Conservation (phyloP, 2,888 invertebrate species). For the Xestia sexstrigata region DNA sequence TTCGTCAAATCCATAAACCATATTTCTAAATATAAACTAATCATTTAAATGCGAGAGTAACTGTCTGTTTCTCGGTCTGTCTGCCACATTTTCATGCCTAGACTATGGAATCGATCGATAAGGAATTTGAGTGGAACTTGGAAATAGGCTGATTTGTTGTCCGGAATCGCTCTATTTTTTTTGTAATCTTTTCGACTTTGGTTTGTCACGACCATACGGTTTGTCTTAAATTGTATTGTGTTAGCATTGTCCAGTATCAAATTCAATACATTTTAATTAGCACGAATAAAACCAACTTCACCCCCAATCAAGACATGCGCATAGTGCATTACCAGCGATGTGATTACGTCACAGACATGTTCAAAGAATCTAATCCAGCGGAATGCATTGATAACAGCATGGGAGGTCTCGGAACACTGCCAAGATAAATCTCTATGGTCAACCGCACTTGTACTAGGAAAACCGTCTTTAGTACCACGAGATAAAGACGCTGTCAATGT, state of each 20-base stretch:
- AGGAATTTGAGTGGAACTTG: no score
- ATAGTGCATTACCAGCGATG: not conserved
- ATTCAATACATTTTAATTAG: not conserved
- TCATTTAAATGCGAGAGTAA: no score
- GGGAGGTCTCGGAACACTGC: conserved; percentile 61
- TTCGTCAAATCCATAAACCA: no score
- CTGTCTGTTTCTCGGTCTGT: no score
- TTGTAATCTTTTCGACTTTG: no score
- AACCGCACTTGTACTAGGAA: not conserved
- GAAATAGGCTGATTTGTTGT: not conserved
- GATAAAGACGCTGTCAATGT: not conserved
- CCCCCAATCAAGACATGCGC: not conserved
- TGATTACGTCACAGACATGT: conserved; percentile 40
- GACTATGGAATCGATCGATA: no score
- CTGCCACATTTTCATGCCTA: no score
- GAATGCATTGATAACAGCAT: conserved; percentile 68
- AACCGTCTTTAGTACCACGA: not conserved
- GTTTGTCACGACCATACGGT: no score
- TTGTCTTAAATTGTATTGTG: no score
- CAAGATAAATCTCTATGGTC: conserved; percentile 43
- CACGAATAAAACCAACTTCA: not conserved
- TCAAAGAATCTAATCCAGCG: conserved; percentile 60
- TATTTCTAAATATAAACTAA: no score
- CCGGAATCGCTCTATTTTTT: no score
- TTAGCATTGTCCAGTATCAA: not conserved